Percentiles rank a stretch among this genome's conserved stretches.
phyloP scores from a whole-genome alignment of 2,113 vertebrate genomes.

The Dendropsophus ebraccatus region DNA sequence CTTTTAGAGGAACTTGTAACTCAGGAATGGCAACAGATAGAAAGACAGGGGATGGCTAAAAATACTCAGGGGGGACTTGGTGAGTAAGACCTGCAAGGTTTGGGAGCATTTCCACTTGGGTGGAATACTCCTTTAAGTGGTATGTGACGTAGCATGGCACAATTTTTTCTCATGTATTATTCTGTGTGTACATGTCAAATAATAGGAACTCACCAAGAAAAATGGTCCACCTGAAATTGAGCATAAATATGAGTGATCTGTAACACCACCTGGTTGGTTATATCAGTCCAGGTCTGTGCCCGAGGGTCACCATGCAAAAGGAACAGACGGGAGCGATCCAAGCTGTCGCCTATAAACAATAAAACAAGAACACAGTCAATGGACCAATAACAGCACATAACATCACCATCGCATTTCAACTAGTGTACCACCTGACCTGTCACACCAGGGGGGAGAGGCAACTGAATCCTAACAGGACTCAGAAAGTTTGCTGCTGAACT shows the following conservation, averaged over 20 bases:
- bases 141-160: too few species aligned
- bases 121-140: too few species aligned
- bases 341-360: conserved; percentile 75
- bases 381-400: too few species aligned
- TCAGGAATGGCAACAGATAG: too few species aligned
- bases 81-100: too few species aligned
- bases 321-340: conserved; percentile 80
- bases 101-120: too few species aligned
- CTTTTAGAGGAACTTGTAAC: too few species aligned
- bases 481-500: conserved; percentile 79
- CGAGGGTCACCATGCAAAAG: conserved; percentile 84
- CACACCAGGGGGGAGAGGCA: conserved; percentile 85
- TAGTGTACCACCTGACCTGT: conserved; percentile 76
- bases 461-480: conserved; percentile 86
- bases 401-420: not conserved
- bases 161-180: too few species aligned
- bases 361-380: not conserved
- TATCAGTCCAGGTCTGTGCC: conserved; percentile 86
- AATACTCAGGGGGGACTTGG: too few species aligned
- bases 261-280: conserved; percentile 85
- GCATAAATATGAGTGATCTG: conserved; percentile 87
- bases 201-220: conserved; percentile 88
- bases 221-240: conserved; percentile 89
- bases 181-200: not conserved
- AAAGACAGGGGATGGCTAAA: too few species aligned